Conservation (phyloP, 2,113 vertebrate species). For the Apus apus region DNA sequence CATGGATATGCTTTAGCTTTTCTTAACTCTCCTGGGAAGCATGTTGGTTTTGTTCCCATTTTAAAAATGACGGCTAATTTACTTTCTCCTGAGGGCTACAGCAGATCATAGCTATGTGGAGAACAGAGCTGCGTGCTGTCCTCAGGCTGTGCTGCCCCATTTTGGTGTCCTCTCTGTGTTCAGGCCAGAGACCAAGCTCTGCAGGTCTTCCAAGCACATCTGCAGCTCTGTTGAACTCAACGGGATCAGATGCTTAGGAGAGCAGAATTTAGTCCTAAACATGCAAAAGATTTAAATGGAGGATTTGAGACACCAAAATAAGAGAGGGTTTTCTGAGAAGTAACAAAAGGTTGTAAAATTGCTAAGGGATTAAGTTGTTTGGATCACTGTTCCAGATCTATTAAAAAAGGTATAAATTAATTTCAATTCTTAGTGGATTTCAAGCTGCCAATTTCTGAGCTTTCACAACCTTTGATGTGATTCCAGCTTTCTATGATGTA, state of each 20-base stretch:
- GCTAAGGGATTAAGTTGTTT: constrained; percentile 59
- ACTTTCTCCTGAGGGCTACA: not conserved
- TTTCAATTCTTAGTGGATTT: constrained; percentile 59
- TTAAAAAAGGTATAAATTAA: constrained; percentile 70
- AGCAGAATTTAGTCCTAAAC: not conserved
- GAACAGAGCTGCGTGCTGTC: not conserved
- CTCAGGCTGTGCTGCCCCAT: not conserved
- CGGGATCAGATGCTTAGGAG: not conserved
- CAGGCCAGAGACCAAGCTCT: not conserved
- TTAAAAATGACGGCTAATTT: not conserved
- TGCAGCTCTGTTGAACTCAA: not conserved
- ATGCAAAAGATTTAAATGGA: not conserved
- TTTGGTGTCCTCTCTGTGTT: not conserved
- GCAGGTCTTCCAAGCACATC: not conserved
- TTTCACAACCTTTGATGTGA: constrained; percentile 71
- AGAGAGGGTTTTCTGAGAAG: constrained; percentile 35
- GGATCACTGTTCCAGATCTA: constrained; percentile 50
- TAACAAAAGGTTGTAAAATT: constrained; percentile 56
- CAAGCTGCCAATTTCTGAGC: constrained; percentile 65
- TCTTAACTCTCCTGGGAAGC: not conserved
- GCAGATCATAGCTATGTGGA: not conserved
- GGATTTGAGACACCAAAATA: constrained; percentile 12
- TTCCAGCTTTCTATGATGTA: constrained; percentile 70
- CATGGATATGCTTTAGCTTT: not conserved
- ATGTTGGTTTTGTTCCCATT: not conserved